Evolutionary conservation across 2,888 invertebrate species (phyloP), one percentile per base, ranked within the genome.

Genomic region (Ichneumon xanthorius): DNA sequence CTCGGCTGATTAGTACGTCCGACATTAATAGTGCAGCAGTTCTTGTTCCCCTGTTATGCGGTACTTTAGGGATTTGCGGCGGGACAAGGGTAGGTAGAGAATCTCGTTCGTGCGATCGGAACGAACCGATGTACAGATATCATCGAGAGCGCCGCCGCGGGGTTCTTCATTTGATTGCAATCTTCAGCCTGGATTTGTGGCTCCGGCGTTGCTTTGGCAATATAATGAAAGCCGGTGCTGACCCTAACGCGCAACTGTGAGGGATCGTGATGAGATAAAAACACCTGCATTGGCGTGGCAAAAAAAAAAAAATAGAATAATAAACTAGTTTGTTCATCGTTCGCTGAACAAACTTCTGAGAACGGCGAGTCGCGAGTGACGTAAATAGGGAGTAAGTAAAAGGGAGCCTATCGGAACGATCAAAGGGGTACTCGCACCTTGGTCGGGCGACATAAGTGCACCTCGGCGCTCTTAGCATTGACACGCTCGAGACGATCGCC

Each of bases 331-430:
- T 30, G n/a, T 14, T 9, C 55, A 22, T 22, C 40, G 19, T 19
- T 55, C 55, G 19, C 19, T 19, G 19, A 55, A 22, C 55, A 55
- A 55, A 55, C 55, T 55, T 55, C 19, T 3, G 2, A 55, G 55
- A 22, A 22, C 22, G 22, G 19, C 55, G 55, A 55, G 55, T 50
- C 22, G 55, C 19, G 55, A 55, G 22, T 55, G 19, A 22, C 22
- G 19, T 22, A 22, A 22, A 55, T 11, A 9, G 19, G 55, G 9
- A 22, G 26, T 19, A 40, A 70, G 70, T 45, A 58, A 70, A 58
- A 70, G 61, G 33, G 30, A 61, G 70, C 30, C 70, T 48, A 78
- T 78, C 58, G 61, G 58, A 58, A 70, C 50, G 78, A 78, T 78
- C 70, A 78, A 78, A 70, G 78, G 70, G 30, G 58, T 70, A 14